Base-by-base conservation (phyloP, 2,113 vertebrate species). In the Sitta europaea region DNA sequence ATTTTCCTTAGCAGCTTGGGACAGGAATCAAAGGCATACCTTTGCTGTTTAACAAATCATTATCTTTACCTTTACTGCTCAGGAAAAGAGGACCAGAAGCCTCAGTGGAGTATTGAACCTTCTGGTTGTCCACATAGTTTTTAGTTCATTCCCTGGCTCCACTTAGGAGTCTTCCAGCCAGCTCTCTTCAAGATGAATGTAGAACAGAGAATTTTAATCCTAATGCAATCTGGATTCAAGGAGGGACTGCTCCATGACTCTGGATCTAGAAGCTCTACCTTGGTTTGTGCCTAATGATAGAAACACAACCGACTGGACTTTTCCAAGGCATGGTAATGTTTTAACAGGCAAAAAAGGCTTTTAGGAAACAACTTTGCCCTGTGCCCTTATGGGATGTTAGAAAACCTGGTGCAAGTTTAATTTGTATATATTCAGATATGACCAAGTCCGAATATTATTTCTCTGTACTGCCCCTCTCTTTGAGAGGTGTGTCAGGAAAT, bases 391-490 rank as follows among this genome's bases (percentile, higher is more conserved):
- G 43, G 27, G 18, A 51, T 47, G 16, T 36, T 19, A 59, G 43
- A 78, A 81, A 71, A 63, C 11, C 14, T 48, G 27, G 53, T 58
- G 14, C 8, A 75, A 74, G n/a, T 43, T 71, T 53, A 74, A 55
- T 65, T 43, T 55, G 4, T 15, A 8, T 10, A 19, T 33, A n/a
- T 77, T 66, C 51, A n/a, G 8, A n/a, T 53, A 20, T 7, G 9
- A 58, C 8, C 0, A 1, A 20, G 8, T 48, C 16, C 29, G 58
- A 38, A 0, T 10, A 42, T 11, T 42, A 3, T 4, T 61, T 29
- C 35, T 58, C 15, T 12, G 1, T 14, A 7, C 9, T 83, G 33
- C 15, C 5, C 33, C 38, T 57, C 27, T 57, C 23, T 76, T 29
- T 45, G 27, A 58, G 6, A 80, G 14, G 7, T 12, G 12, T 11